Evolutionary conservation across 1,140 invertebrate species (phyloP).

Genomic region (Pachypeltis micranthus): DNA sequence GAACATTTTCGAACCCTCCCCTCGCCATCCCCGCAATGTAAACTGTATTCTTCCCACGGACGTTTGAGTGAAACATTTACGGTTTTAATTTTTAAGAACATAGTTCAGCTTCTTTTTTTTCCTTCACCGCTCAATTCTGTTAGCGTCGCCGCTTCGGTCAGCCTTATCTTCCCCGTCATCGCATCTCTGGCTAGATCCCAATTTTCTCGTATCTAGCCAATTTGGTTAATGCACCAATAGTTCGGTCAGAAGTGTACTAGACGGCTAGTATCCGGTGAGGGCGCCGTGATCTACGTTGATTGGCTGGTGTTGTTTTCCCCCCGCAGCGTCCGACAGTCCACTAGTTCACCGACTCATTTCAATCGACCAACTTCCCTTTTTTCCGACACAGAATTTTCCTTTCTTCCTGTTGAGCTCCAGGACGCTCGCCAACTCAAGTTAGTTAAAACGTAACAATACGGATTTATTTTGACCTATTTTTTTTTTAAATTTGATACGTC

Average conservation of each 20-base stretch:
- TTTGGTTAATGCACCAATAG: too few relatives aligned
- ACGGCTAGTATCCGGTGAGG: slow-evolving; percentile 1
- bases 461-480: background rate
- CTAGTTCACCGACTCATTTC: slow-evolving; percentile 1
- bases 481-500: background rate
- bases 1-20: background rate
- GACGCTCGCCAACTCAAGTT: background rate
- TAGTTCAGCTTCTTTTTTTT: background rate
- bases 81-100: background rate
- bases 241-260: background rate
- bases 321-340: background rate
- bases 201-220: too few relatives aligned
- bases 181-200: too few relatives aligned
- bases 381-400: background rate
- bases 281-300: background rate
- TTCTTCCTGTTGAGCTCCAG: background rate
- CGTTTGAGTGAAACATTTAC: background rate
- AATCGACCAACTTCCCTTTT: background rate
- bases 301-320: slow-evolving; percentile 7
- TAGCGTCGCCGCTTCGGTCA: background rate
- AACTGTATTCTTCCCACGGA: background rate
- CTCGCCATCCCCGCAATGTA: background rate
- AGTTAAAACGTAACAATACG: background rate
- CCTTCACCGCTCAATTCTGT: background rate
- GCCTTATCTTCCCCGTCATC: too few relatives aligned